Conservation (phyloP, 2,113 vertebrate species). For the Pelodiscus sinensis region DNA sequence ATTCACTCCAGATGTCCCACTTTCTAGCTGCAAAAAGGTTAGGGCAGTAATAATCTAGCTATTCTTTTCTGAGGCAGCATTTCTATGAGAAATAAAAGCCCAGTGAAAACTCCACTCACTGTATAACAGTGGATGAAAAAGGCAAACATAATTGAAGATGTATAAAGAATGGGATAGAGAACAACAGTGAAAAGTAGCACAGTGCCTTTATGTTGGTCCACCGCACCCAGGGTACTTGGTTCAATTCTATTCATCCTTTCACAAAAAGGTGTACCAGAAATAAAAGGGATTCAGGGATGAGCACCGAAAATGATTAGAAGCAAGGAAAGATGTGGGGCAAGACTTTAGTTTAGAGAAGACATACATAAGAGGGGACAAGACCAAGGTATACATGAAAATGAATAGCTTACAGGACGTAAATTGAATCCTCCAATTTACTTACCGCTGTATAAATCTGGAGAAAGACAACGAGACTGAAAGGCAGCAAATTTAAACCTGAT, state of each 20-base stretch:
- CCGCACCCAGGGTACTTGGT: not conserved
- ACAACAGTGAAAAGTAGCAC: not conserved
- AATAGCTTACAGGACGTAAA: not conserved
- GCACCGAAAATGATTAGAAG: not conserved
- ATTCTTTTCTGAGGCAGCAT: not conserved
- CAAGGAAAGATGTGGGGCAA: not conserved
- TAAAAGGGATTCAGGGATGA: rapidly evolving
- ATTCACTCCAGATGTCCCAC: not conserved
- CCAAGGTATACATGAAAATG: rapidly evolving
- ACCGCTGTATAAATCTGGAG: not conserved
- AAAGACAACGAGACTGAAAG: not conserved
- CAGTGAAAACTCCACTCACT: not conserved
- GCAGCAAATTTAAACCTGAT: not conserved
- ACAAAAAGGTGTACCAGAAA: not conserved
- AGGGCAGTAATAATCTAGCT: not conserved
- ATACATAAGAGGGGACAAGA: not conserved
- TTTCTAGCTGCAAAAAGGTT: not conserved
- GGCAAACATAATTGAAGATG: not conserved
- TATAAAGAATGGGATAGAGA: not conserved
- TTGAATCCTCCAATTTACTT: rapidly evolving
- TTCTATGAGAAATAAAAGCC: conserved; percentile 13
- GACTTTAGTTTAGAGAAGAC: not conserved
- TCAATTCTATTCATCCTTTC: not conserved
- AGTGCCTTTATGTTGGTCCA: not conserved
- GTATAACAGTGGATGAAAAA: not conserved